Evolutionary conservation across 2,888 invertebrate genomes (phyloP), one percentile per base, ranked within the genome.

Genomic region (Torymus auratus): DNA sequence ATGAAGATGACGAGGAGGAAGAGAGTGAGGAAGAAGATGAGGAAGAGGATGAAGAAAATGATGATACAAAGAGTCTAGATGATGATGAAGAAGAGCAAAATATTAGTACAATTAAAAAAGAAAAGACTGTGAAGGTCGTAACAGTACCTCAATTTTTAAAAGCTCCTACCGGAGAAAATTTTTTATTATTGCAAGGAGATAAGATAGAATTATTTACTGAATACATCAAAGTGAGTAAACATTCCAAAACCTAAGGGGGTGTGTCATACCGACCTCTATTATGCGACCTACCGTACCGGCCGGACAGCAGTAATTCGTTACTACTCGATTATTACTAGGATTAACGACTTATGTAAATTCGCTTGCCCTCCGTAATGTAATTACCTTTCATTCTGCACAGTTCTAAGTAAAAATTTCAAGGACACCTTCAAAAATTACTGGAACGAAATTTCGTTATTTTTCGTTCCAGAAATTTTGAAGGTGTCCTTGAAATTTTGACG

Each of bases 1-100:
- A 93, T 85, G 93, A 93, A 61, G 94, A 93, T 10, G 94, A 94
- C 0, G 87, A 88, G 15, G 89, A 89, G 1, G 87, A 85, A 14
- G 85, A 85, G 14, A 87, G 87, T 68, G 89, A 87, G 55, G 89
- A 88, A 15, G 87, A 85, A 1, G 84, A 86, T 2, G 84, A 85
- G 2, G 91, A 91, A 14, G 91, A 91, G 3, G 92, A 92, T 3
- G 91, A 87, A 4, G 83, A 84, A 50, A 84, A 84, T 50, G 79
- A 91, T 1, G 89, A 89, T 53, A 90, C 88, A 53, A 89, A 88
- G 15, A 88, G 88, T 0, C 88, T 82, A 14, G 84, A 89, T 0
- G 88, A 91, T 0, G 86, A 86, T 0, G 86, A 88, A 2, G 86
- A 88, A 41, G 87, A 87, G 70, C 85, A 86, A 62, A 84, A 85